These are phyloP conservation scores for Myotis davidii DNA, from an alignment of 2,113 vertebrate species.

Conservation along the genomic window DNA sequence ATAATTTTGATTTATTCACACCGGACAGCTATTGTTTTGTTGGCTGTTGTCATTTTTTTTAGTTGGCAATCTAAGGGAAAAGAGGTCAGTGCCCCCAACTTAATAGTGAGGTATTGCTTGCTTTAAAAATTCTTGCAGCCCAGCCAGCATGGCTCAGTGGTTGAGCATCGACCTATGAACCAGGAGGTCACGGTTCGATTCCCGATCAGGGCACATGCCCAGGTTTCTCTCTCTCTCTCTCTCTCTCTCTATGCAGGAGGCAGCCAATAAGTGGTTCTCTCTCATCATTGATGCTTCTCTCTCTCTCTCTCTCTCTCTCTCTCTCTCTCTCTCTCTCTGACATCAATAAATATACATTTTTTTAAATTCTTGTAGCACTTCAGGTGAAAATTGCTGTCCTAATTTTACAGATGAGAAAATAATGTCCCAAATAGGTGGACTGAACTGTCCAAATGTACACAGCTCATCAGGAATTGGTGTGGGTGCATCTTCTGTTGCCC, in stretches of 20 bases:
- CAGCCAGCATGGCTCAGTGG: too few relatives aligned
- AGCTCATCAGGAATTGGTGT: neutral
- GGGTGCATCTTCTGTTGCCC: neutral
- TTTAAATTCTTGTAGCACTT: neutral
- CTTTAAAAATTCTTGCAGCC: neutral
- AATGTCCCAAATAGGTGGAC: neutral
- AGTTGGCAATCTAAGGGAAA: neutral
- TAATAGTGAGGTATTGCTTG: neutral
- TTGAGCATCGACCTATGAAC: too few relatives aligned
- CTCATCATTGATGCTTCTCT: too few relatives aligned
- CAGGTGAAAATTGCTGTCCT: neutral
- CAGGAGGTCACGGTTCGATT: too few relatives aligned
- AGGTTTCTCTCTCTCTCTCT: too few relatives aligned
- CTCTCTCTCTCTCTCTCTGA: too few relatives aligned
- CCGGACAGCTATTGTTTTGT: neutral
- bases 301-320: too few relatives aligned
- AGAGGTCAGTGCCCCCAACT: neutral
- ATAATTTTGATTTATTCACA: neutral
- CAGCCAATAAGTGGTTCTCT: too few relatives aligned
- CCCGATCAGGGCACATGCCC: too few relatives aligned
- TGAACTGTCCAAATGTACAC: neutral
- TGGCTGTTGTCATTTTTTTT: neutral
- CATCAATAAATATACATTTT: too few relatives aligned
- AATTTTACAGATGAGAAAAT: conserved; percentile 13
- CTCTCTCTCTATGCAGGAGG: too few relatives aligned